A percentile compares a stretch with the other conserved stretches of the same genome.
Evolutionary conservation across 1,140 invertebrate genomes (phyloP).

Genomic region (Drosophila ohnishii): DNA sequence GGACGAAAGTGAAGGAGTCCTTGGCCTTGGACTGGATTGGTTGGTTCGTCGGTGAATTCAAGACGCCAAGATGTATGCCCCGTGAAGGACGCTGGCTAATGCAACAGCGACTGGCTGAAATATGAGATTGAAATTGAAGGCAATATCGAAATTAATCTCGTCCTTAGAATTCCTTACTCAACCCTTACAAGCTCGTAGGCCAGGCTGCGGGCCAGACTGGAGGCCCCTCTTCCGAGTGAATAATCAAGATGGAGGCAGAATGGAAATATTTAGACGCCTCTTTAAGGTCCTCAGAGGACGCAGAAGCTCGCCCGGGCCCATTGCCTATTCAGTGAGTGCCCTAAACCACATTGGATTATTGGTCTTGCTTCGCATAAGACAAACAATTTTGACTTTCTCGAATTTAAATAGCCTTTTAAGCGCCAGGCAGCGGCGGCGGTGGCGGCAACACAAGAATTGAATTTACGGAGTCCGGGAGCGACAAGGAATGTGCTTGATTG

Average conservation of each 20-base stretch:
- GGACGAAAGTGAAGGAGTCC: background rate
- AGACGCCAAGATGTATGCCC: background rate
- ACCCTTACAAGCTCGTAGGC: background rate
- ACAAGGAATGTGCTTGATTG: slow-evolving; percentile 24
- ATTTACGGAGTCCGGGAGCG: background rate
- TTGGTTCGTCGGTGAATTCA: background rate
- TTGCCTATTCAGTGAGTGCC: slow-evolving; percentile 14
- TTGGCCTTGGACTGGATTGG: background rate
- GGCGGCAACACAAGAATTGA: slow-evolving; percentile 4
- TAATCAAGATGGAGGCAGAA: slow-evolving; percentile 1
- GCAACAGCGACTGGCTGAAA: slow-evolving; percentile 11
- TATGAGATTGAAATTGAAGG: slow-evolving; percentile 11
- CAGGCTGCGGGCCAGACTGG: background rate
- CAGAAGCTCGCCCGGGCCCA: slow-evolving; percentile 10
- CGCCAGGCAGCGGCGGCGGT: background rate
- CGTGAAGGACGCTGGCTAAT: background rate
- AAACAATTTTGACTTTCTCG: slow-evolving; percentile 60
- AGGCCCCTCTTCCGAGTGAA: slow-evolving; percentile 1
- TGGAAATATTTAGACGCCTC: slow-evolving; percentile 12
- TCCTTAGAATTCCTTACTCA: background rate
- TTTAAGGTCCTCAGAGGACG: slow-evolving; percentile 52
- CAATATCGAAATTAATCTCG: slow-evolving; percentile 11
- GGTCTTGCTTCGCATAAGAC: slow-evolving; percentile 44
- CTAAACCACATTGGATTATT: slow-evolving; percentile 68
- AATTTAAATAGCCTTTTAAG: slow-evolving; percentile 58